These are phyloP conservation scores for Athene cunicularia DNA, from an alignment of 2,113 vertebrate species.

Conservation along the genomic window DNA sequence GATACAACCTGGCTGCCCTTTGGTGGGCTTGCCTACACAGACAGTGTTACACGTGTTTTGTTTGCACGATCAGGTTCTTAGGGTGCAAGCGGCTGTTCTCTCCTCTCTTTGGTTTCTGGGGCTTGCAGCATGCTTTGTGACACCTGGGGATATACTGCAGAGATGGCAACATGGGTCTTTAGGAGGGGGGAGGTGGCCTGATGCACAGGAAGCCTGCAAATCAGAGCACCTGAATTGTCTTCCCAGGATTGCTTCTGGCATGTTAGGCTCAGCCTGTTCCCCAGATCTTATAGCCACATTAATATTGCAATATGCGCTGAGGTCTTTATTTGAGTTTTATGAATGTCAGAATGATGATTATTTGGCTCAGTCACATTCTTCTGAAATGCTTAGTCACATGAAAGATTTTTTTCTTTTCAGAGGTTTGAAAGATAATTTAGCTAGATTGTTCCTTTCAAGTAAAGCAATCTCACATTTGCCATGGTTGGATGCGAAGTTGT, in stretches of 20 bases:
- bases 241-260: neutral
- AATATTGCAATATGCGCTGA: neutral
- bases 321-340: constrained; percentile 3
- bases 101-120: neutral
- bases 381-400: constrained; percentile 26
- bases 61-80: neutral
- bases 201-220: neutral
- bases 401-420: neutral
- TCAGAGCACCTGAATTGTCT: neutral
- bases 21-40: accelerated
- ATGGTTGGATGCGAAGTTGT: neutral
- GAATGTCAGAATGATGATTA: constrained; percentile 11
- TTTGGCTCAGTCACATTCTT: neutral
- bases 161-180: neutral
- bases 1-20: neutral
- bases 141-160: accelerated
- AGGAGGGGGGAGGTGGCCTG: neutral
- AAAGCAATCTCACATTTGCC: constrained; percentile 22
- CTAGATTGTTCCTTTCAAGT: constrained; percentile 27
- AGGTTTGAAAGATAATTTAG: constrained; percentile 46
- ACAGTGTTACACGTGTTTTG: accelerated
- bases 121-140: neutral
- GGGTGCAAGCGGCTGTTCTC: neutral
- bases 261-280: neutral
- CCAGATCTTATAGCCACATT: neutral